Evolutionary conservation across 2,797 vertebrate genomes (phyloP), one percentile per base, ranked within the genome.

Genomic region (Varecia variegata): DNA sequence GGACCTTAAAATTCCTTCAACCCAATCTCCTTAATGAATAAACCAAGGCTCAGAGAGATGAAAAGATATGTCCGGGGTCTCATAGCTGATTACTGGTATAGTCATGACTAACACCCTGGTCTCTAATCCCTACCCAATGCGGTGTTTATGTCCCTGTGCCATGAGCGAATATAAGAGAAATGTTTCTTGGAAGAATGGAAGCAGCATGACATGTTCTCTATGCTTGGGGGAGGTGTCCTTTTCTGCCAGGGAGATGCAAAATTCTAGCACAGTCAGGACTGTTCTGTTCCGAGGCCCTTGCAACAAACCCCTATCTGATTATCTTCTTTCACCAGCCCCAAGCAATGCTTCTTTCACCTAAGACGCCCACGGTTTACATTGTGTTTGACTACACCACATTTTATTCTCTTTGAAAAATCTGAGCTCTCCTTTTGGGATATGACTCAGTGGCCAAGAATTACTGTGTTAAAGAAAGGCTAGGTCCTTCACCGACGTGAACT

Each of bases 331-430:
- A 10, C 15, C 5, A 38, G 50, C 40, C 38, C 25, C 27, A n/a
- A 27, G 45, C 30, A 43, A 52, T 54, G 32, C 15, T 84, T 8
- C 21, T 60, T 50, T 65, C 8, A 15, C 18, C 23, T 9, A 12
- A 18, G 68, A 50, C 3, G 45, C 23, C 15, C 13, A 5, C 40
- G 15, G 38, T 76, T 95, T 85, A 58, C 21, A 50, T 2, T 54
- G 50, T 38, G 18, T 88, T 52, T 79, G 7, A 84, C 7, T 65
- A 74, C 5, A 38, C 56, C 11, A 27, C 35, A 76, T 21, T 68
- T 25, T 74, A 80, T 40, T 90, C n/a, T 68, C 50, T 95, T 88
- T 86, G 54, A 96, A 92, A 85, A 25, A 79, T 30, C n/a, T 50
- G 20, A 92, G 67, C 43, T 52, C 11, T 74, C 4, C 13, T 32